phyloP scores from a whole-genome alignment of 2,888 invertebrate species.

The Perizoma flavofasciatum region DNA sequence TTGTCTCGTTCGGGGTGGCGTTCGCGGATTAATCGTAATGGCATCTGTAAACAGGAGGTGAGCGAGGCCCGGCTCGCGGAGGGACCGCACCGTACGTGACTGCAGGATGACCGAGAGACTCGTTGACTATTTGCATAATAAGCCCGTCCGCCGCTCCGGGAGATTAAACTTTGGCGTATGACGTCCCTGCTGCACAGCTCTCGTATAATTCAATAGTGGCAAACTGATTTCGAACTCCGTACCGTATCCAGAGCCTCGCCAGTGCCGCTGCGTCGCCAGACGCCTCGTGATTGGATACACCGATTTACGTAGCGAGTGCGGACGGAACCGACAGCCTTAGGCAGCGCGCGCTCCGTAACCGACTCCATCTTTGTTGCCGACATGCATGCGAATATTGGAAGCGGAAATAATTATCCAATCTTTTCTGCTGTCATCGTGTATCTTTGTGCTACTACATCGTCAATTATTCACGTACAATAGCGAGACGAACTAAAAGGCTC shows the following conservation, averaged over 20 bases:
- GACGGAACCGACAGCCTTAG: constrained; percentile 46
- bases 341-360: constrained; percentile 57
- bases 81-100: constrained; percentile 65
- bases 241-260: constrained; percentile 54
- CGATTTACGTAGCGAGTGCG: constrained; percentile 55
- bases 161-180: constrained; percentile 81
- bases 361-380: constrained; percentile 57
- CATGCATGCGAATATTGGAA: constrained; percentile 57
- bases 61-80: constrained; percentile 22
- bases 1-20: constrained; percentile 28
- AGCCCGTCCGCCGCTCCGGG: constrained; percentile 74
- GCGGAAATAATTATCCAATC: constrained; percentile 65
- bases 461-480: constrained; percentile 61
- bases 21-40: constrained; percentile 36
- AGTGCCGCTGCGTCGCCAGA: constrained; percentile 38
- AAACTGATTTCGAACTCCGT: constrained; percentile 76
- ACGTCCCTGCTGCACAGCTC: constrained; percentile 72
- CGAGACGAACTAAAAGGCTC: constrained; percentile 49
- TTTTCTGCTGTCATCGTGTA: constrained; percentile 48
- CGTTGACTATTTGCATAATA: constrained; percentile 78
- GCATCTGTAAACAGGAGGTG: constrained; percentile 35
- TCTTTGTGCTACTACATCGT: constrained; percentile 44
- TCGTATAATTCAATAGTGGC: constrained; percentile 81
- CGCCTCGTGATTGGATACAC: constrained; percentile 65
- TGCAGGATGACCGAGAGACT: constrained; percentile 69